These are phyloP conservation scores for Chrysogorgia sp. DNA, from an alignment of 92 coral and sea anemone species.

Conservation along the genomic window DNA sequence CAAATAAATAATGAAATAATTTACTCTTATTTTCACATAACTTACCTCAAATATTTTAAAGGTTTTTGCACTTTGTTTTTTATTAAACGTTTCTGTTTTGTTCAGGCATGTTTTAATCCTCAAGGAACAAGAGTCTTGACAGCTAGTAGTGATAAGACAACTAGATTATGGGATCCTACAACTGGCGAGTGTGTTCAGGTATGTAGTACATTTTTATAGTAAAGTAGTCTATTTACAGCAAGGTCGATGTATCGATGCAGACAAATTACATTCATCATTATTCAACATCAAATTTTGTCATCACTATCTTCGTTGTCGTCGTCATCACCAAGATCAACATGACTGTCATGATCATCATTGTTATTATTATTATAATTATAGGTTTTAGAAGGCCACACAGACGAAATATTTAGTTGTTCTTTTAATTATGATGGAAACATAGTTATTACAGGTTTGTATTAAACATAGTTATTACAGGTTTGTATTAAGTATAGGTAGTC, in stretches of 20 bases:
- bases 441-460: slow-evolving; percentile 83
- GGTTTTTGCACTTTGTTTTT: background rate
- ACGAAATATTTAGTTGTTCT: slow-evolving; percentile 98
- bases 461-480: slow-evolving; percentile 80
- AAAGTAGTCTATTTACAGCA: no score
- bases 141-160: slow-evolving; percentile 97
- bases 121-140: slow-evolving; percentile 94
- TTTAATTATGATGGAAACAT: slow-evolving; percentile 98
- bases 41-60: background rate
- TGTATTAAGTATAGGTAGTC: slow-evolving; percentile 33
- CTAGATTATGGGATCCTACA: slow-evolving; percentile 91
- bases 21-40: no score
- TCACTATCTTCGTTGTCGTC: background rate
- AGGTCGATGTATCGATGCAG: no score
- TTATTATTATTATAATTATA: slow-evolving; percentile 14
- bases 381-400: slow-evolving; percentile 98
- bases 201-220: background rate
- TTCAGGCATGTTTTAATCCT: slow-evolving; percentile 85
- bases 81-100: background rate
- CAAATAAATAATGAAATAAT: no score
- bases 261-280: no score
- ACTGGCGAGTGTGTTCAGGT: slow-evolving; percentile 95
- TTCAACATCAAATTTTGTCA: no score
- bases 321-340: background rate
- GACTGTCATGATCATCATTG: background rate